Evolutionary conservation across 2,113 vertebrate genomes (phyloP).

Genomic region (Lutjanus erythropterus): DNA sequence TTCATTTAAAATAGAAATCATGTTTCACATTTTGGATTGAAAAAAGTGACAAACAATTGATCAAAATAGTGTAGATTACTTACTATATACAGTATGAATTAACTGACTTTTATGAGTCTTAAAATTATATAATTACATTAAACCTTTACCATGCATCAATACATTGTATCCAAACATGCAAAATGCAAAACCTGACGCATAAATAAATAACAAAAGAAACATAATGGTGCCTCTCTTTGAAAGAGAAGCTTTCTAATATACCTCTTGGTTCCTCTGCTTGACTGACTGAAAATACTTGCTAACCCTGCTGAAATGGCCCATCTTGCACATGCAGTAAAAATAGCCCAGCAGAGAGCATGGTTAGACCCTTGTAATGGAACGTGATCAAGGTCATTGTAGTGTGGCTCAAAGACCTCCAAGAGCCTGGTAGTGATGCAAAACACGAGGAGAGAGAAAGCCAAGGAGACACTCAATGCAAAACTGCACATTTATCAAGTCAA

Average conservation of each 20-base stretch:
- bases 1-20: neutral
- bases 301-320: constrained; percentile 44
- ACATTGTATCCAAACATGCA: constrained; percentile 11
- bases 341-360: constrained; percentile 28
- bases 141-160: neutral
- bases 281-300: constrained; percentile 43
- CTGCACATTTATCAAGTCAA: neutral
- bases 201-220: constrained; percentile 42
- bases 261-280: constrained; percentile 37
- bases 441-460: neutral
- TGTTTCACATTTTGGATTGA: no score
- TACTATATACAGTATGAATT: neutral
- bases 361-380: constrained; percentile 47
- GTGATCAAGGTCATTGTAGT: constrained; percentile 56
- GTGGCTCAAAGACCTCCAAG: constrained; percentile 24
- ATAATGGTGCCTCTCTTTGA: constrained; percentile 16
- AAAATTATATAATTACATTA: neutral
- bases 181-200: constrained; percentile 12
- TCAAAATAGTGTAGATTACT: neutral
- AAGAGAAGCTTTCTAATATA: neutral
- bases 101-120: neutral
- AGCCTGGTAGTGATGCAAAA: constrained; percentile 18
- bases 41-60: no score
- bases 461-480: neutral
- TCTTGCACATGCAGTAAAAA: constrained; percentile 61